phyloP scores from a whole-genome alignment of 2,888 invertebrate genomes.

The Thera britannica region DNA sequence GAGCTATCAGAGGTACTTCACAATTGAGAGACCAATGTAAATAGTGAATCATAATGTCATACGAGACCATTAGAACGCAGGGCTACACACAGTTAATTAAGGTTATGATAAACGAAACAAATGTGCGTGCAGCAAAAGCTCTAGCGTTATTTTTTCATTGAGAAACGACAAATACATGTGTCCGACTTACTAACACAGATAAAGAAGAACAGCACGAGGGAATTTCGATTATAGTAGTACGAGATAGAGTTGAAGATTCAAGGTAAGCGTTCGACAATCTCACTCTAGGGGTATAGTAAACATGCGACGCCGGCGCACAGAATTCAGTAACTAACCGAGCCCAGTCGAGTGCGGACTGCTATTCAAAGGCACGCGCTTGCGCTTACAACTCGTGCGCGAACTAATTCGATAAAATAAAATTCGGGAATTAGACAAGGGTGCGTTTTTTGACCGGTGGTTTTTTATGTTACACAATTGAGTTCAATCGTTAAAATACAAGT shows the following conservation, averaged over 20 bases:
- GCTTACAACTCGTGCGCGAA: conserved; percentile 57
- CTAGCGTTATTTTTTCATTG: conserved; percentile 80
- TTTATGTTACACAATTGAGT: conserved; percentile 45
- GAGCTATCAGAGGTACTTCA: conserved; percentile 36
- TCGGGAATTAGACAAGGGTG: conserved; percentile 68
- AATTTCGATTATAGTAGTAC: conserved; percentile 34
- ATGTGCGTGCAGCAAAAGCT: conserved; percentile 76
- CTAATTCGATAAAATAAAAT: conserved; percentile 53
- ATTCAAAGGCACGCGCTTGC: conserved; percentile 65
- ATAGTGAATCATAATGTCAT: conserved; percentile 64
- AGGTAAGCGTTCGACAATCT: conserved; percentile 61
- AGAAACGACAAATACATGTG: conserved; percentile 81
- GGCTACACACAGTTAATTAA: conserved; percentile 67
- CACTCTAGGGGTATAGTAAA: conserved; percentile 76
- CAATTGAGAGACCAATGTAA: conserved; percentile 33
- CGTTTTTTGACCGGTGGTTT: conserved; percentile 64
- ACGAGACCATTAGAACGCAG: conserved; percentile 46
- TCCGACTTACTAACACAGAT: conserved; percentile 79
- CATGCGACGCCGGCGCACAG: conserved; percentile 70
- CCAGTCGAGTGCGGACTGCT: conserved; percentile 66
- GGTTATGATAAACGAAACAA: conserved; percentile 76
- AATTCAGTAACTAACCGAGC: conserved; percentile 63
- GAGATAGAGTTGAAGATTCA: conserved; percentile 50
- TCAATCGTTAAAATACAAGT: conserved; percentile 43
- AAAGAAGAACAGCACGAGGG: conserved; percentile 46